Conservation (phyloP, 1,140 invertebrate genomes). For the Sweltsa coloradensis region DNA sequence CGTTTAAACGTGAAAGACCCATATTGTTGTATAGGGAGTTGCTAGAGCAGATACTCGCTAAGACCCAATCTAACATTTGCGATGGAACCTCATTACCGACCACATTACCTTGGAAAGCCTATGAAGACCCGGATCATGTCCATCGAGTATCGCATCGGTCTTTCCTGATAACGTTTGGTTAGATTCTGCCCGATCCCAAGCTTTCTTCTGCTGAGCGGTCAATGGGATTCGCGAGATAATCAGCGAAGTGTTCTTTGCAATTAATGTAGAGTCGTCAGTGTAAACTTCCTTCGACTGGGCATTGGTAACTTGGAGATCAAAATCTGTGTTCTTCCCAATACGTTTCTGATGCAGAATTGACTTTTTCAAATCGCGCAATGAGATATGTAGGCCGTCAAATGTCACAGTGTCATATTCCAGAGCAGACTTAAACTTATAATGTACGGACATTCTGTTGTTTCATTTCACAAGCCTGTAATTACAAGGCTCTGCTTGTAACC, state of each 20-base stretch:
- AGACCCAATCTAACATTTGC: too few relatives aligned
- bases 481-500: too few relatives aligned
- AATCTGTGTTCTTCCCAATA: slow-evolving; percentile 85
- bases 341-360: slow-evolving; percentile 91
- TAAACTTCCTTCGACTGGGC: slow-evolving; percentile 97
- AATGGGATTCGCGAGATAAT: slow-evolving; percentile 86
- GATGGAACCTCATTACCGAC: too few relatives aligned
- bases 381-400: slow-evolving; percentile 94
- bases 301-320: slow-evolving; percentile 93
- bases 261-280: slow-evolving; percentile 75
- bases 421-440: slow-evolving; percentile 96
- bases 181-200: slow-evolving; percentile 32
- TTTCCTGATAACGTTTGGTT: slow-evolving; percentile 16
- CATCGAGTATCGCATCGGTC: slow-evolving; percentile 36
- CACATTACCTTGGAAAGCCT: too few relatives aligned
- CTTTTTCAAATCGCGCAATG: slow-evolving; percentile 86
- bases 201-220: slow-evolving; percentile 58
- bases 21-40: too few relatives aligned
- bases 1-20: too few relatives aligned
- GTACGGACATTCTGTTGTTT: slow-evolving; percentile 75
- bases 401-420: slow-evolving; percentile 90
- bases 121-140: slow-evolving; percentile 30
- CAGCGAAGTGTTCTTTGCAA: slow-evolving; percentile 95
- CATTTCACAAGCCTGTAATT: too few relatives aligned
- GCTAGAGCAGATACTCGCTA: too few relatives aligned